A percentile compares a stretch with the other conserved stretches of the same genome.
These are phyloP conservation scores for Lamellibrachia luymesi DNA, from an alignment of 1,140 invertebrate genomes.

Conservation along the genomic window DNA sequence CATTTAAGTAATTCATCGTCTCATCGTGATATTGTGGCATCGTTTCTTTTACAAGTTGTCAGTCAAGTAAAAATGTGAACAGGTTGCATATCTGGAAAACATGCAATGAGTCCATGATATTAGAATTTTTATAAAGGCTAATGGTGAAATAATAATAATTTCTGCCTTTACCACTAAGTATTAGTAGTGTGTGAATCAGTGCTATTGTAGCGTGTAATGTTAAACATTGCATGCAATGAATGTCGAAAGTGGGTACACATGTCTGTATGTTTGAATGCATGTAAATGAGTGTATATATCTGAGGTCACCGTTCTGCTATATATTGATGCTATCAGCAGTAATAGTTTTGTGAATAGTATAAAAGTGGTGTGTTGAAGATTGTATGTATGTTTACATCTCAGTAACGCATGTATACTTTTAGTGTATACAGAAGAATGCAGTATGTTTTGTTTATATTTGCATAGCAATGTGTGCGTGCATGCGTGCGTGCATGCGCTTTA, in stretches of 20 bases:
- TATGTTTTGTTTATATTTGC: not conserved
- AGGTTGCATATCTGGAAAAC: not conserved
- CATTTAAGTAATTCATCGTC: too few relatives aligned
- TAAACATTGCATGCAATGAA: not conserved
- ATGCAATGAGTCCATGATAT: not conserved
- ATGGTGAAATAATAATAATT: not conserved
- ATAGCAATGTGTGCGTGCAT: not conserved
- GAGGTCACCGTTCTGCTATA: not conserved
- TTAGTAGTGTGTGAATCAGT: not conserved
- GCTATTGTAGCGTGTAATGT: not conserved
- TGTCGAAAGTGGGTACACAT: not conserved
- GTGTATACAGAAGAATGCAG: not conserved
- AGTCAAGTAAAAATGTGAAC: not conserved
- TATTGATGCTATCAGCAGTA: not conserved
- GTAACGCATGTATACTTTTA: not conserved
- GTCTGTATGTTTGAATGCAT: not conserved
- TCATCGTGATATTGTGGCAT: too few relatives aligned
- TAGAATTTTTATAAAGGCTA: not conserved
- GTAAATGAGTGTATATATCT: not conserved
- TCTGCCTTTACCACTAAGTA: not conserved
- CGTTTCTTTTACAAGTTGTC: too few relatives aligned
- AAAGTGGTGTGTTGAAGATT: not conserved
- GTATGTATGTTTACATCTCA: not conserved
- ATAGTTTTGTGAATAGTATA: not conserved
- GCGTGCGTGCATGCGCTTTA: not conserved